A percentile compares a stretch with the other conserved stretches of the same genome.
Evolutionary conservation across 2,113 vertebrate genomes (phyloP).

Genomic region (Brachyhypopomus occidentalis): DNA sequence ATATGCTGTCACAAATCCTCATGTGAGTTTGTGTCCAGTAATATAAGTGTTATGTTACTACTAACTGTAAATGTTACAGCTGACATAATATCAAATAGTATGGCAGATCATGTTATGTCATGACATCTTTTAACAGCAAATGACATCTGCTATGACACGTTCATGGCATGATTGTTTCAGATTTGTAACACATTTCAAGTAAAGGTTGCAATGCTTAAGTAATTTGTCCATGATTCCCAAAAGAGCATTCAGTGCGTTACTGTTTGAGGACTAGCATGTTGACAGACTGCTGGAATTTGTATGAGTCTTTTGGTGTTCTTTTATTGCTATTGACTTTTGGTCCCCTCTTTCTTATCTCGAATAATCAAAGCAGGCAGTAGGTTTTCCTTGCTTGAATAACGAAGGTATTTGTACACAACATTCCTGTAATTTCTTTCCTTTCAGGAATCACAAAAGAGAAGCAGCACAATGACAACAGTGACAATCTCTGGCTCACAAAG

Average conservation of each 20-base stretch:
- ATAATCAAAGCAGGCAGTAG: slow-evolving; percentile 38
- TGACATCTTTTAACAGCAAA: no score
- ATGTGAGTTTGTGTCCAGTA: background rate
- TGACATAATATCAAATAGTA: no score
- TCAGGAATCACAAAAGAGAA: slow-evolving; percentile 11
- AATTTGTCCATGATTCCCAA: slow-evolving; percentile 54
- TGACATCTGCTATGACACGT: no score
- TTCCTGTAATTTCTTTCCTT: slow-evolving; percentile 14
- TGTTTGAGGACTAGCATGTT: slow-evolving; percentile 60
- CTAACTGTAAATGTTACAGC: no score
- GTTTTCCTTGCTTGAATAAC: slow-evolving; percentile 54
- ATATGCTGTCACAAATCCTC: no score
- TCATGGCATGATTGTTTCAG: no score
- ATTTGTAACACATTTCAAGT: no score
- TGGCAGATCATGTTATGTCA: no score
- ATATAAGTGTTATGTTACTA: no score
- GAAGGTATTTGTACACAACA: slow-evolving; percentile 23
- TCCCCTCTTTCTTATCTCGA: slow-evolving; percentile 15
- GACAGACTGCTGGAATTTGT: slow-evolving; percentile 62
- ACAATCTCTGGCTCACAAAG: background rate
- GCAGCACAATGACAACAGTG: slow-evolving; percentile 13
- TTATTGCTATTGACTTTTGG: slow-evolving; percentile 62
- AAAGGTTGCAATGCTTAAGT: no score
- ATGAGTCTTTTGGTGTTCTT: slow-evolving; percentile 57
- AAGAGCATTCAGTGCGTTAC: slow-evolving; percentile 48